Evolutionary conservation across 2,888 invertebrate species (phyloP).

Genomic region (Tetramorium bicarinatum): DNA sequence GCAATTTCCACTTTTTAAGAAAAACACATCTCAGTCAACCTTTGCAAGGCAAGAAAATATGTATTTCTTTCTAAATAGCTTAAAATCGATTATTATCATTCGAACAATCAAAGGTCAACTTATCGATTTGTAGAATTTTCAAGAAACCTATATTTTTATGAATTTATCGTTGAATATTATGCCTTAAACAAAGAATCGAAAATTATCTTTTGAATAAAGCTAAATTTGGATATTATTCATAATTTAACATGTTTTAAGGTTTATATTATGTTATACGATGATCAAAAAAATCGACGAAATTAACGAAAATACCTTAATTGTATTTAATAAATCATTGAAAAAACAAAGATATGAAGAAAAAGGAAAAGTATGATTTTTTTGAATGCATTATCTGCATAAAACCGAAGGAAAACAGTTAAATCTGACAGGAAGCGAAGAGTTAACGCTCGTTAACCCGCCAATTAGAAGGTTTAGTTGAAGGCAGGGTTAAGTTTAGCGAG

Average conservation of each 20-base stretch:
- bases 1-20: constrained; percentile 9
- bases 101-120: neutral
- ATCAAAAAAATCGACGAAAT: constrained; percentile 3
- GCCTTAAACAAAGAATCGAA: neutral
- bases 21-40: neutral
- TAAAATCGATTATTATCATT: neutral
- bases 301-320: neutral
- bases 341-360: neutral
- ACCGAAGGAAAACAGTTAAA: constrained; percentile 83
- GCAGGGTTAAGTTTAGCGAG: constrained; percentile 80
- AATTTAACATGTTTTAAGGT: neutral
- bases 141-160: neutral
- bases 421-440: constrained; percentile 85
- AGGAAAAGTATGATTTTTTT: constrained; percentile 35
- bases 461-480: constrained; percentile 83
- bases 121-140: neutral
- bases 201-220: neutral
- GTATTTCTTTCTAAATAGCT: neutral
- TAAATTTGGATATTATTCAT: neutral
- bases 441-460: constrained; percentile 86
- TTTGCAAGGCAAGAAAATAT: neutral
- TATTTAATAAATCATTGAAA: neutral
- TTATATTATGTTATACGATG: neutral
- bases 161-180: neutral
- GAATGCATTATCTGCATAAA: constrained; percentile 57